phyloP scores from a whole-genome alignment of 2,113 vertebrate species.

The Excalfactoria chinensis region DNA sequence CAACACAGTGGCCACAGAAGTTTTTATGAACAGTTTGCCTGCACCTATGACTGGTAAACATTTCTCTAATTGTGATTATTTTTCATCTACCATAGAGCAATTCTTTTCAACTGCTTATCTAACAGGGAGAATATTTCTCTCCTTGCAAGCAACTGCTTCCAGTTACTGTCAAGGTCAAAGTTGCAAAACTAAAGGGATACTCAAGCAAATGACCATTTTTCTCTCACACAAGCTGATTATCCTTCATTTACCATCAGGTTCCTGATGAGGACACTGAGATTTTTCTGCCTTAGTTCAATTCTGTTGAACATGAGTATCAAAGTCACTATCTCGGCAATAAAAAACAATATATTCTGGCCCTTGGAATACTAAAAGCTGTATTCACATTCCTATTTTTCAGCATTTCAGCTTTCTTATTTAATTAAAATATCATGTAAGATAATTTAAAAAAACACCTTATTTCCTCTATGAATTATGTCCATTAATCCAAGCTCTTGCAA shows the following conservation, averaged over 20 bases:
- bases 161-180: not conserved
- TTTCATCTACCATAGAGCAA: not conserved
- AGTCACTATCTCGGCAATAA: not conserved
- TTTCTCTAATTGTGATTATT: not conserved
- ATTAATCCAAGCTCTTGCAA: conserved; percentile 2
- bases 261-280: not conserved
- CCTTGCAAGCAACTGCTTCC: not conserved
- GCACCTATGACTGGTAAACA: not conserved
- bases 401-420: not conserved
- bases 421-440: not conserved
- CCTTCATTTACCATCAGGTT: not conserved
- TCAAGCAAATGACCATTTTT: not conserved
- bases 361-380: not conserved
- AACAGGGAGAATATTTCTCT: not conserved
- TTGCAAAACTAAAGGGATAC: not conserved
- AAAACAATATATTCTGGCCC: not conserved
- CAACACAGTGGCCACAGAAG: not conserved
- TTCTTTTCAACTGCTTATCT: not conserved
- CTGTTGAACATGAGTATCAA: not conserved
- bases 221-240: not conserved
- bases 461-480: not conserved
- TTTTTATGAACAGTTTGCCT: not conserved
- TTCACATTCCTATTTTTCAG: not conserved
- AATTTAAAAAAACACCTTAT: not conserved
- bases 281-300: not conserved